These are phyloP conservation scores for Pedionomus torquatus DNA, from an alignment of 2,113 vertebrate genomes.

Conservation along the genomic window DNA sequence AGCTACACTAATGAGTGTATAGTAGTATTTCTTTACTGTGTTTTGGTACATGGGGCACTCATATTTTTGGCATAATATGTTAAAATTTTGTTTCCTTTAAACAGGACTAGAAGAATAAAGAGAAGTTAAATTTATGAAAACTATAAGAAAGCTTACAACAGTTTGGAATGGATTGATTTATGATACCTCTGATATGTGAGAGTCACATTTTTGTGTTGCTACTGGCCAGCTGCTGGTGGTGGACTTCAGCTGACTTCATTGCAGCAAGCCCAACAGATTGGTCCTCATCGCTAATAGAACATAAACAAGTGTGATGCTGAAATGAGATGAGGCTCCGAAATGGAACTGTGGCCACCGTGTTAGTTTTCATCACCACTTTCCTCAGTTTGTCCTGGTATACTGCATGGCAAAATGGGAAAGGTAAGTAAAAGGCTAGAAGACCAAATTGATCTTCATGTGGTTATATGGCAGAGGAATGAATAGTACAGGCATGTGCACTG, in stretches of 20 bases:
- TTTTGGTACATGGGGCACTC: neutral
- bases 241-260: constrained; percentile 38
- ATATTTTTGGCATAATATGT: neutral
- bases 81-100: neutral
- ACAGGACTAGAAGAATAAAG: constrained; percentile 43
- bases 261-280: neutral
- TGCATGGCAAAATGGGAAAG: constrained; percentile 99
- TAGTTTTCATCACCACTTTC: constrained; percentile 95
- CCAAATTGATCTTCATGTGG: rapidly evolving
- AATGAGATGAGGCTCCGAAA: constrained; percentile 99
- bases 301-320: constrained; percentile 87
- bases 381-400: constrained; percentile 98
- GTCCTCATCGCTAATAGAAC: constrained; percentile 23
- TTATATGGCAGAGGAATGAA: neutral
- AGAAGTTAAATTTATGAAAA: constrained; percentile 13
- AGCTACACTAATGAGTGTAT: neutral
- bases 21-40: neutral
- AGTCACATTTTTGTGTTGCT: neutral
- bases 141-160: neutral
- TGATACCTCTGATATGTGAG: constrained; percentile 52
- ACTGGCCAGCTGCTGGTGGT: constrained; percentile 12
- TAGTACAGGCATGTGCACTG: neutral
- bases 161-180: constrained; percentile 9
- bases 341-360: constrained; percentile 98
- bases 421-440: constrained; percentile 72